These are phyloP conservation scores for Microplitis mediator DNA, from an alignment of 1,140 invertebrate genomes.

Conservation along the genomic window DNA sequence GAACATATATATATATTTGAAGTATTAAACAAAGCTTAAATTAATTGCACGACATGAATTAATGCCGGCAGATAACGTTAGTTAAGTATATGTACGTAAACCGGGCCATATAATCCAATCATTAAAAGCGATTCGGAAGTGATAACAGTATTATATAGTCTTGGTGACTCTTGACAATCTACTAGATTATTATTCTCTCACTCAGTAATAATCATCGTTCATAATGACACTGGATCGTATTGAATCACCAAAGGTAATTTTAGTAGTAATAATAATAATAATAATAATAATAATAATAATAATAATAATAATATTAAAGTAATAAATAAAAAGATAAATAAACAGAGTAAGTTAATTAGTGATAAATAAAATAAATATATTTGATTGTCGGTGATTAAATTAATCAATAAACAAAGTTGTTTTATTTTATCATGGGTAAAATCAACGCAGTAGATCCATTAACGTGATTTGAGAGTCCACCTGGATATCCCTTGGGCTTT, in stretches of 20 bases:
- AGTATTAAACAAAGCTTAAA: no score
- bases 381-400: neutral
- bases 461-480: slow-evolving; percentile 18
- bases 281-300: no score
- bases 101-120: no score
- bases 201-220: neutral
- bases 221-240: neutral
- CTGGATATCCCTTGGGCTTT: neutral
- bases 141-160: no score
- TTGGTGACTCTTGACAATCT: no score
- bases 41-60: no score
- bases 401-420: slow-evolving; percentile 12
- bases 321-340: neutral
- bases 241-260: neutral
- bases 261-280: neutral
- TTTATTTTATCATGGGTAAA: slow-evolving; percentile 9
- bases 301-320: no score
- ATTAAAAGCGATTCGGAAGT: no score
- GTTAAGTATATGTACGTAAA: no score
- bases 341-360: neutral
- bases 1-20: no score
- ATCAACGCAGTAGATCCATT: slow-evolving; percentile 24
- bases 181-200: no score
- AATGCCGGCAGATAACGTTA: no score
- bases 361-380: neutral